These are phyloP conservation scores for Acronicta aceris DNA, from an alignment of 2,888 invertebrate species.

Conservation along the genomic window DNA sequence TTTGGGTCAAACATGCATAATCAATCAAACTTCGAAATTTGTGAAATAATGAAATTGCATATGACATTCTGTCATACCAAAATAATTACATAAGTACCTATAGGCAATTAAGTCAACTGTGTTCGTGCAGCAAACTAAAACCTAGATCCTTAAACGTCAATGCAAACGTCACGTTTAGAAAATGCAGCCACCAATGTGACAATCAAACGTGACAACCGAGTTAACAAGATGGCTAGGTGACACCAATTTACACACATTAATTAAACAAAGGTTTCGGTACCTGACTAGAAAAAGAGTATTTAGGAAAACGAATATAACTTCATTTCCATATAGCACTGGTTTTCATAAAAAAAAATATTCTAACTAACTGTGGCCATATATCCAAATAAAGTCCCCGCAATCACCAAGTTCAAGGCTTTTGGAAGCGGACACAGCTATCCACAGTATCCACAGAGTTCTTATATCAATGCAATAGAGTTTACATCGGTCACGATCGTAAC, in stretches of 20 bases:
- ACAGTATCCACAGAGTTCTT: constrained; percentile 50
- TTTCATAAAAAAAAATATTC: constrained; percentile 17
- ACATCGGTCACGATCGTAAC: constrained; percentile 61
- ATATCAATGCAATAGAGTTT: constrained; percentile 64
- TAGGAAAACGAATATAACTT: constrained; percentile 8
- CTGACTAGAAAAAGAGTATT: not conserved
- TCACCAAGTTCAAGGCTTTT: constrained; percentile 78
- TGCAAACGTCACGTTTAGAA: constrained; percentile 53
- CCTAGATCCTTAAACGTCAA: not conserved
- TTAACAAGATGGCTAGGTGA: constrained; percentile 49
- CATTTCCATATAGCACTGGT: constrained; percentile 11
- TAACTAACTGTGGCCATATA: constrained; percentile 33
- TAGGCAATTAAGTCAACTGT: not conserved
- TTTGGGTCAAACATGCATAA: constrained; percentile 7
- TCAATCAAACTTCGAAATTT: constrained; percentile 4
- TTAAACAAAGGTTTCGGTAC: constrained; percentile 29
- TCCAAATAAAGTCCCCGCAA: constrained; percentile 52
- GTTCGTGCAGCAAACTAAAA: constrained; percentile 8
- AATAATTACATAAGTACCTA: no score
- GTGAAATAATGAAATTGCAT: constrained; percentile 4
- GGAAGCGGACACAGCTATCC: constrained; percentile 32
- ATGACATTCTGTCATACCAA: not conserved
- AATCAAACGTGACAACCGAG: constrained; percentile 61
- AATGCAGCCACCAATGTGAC: constrained; percentile 57
- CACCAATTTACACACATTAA: constrained; percentile 49